Percentiles rank a stretch among this genome's conserved stretches.
Evolutionary conservation across 2,888 invertebrate species (phyloP).

Genomic region (Drosophila atroscutellata): DNA sequence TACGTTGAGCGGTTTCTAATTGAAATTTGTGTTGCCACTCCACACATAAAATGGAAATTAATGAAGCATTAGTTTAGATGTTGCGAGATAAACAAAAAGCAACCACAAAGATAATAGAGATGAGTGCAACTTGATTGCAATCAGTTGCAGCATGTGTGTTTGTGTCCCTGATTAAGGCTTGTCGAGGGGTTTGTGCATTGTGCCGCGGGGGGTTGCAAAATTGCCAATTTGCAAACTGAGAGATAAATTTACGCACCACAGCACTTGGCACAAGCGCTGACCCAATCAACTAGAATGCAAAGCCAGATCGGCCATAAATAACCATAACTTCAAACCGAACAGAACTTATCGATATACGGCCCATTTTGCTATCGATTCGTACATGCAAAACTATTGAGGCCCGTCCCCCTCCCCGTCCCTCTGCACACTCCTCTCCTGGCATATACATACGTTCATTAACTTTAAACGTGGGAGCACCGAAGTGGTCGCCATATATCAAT

Average conservation of each 20-base stretch:
- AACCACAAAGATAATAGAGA: conserved; percentile 63
- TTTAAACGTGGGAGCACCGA: conserved; percentile 73
- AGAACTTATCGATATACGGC: conserved; percentile 36
- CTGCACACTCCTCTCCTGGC: not conserved
- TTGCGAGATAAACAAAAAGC: conserved; percentile 44
- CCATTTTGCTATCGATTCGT: conserved; percentile 32
- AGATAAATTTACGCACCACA: conserved; percentile 71
- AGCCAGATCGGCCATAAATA: conserved; percentile 25
- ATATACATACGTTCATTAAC: conserved; percentile 38
- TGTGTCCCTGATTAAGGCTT: conserved; percentile 59
- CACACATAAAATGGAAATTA: conserved; percentile 49
- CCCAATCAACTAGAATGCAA: conserved; percentile 67
- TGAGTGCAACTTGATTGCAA: conserved; percentile 65
- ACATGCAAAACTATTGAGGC: conserved; percentile 51
- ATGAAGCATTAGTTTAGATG: conserved; percentile 69
- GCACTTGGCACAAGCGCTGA: conserved; percentile 57
- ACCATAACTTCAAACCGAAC: conserved; percentile 14
- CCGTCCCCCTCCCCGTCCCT: conserved; percentile 7
- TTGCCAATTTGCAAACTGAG: conserved; percentile 51
- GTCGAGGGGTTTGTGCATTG: conserved; percentile 25
- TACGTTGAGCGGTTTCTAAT: conserved; percentile 45
- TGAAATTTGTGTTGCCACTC: conserved; percentile 30
- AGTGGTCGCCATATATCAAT: conserved; percentile 68
- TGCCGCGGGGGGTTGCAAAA: conserved; percentile 58
- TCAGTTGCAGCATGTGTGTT: conserved; percentile 33